phyloP scores from a whole-genome alignment of 1,140 invertebrate species.

The Carcinoscorpius rotundicauda region DNA sequence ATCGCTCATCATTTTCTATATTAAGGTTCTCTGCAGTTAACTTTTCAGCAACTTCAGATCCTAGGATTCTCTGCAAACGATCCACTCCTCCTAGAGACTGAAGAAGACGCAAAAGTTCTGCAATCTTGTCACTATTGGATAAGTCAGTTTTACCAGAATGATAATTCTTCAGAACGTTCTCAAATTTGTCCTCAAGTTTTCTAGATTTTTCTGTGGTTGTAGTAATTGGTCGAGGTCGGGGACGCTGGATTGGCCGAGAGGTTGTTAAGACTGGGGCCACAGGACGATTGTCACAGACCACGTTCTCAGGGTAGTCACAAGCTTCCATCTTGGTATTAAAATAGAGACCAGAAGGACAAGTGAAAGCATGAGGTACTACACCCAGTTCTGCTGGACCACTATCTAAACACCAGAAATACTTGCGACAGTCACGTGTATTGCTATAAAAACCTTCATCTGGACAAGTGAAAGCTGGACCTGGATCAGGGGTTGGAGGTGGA shows the following conservation, averaged over 20 bases:
- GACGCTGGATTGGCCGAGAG: slow-evolving; percentile 6
- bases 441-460: slow-evolving; percentile 86
- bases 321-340: slow-evolving; percentile 85
- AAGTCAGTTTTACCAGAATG: background rate
- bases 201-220: slow-evolving; percentile 10
- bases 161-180: background rate
- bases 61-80: slow-evolving; percentile 15
- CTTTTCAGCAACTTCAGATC: slow-evolving; percentile 8
- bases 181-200: background rate
- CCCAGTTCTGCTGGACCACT: slow-evolving; percentile 76
- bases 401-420: slow-evolving; percentile 89
- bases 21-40: background rate
- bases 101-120: slow-evolving; percentile 15
- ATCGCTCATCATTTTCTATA: background rate
- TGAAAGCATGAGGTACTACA: slow-evolving; percentile 83
- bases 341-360: slow-evolving; percentile 75
- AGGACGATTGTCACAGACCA: slow-evolving; percentile 46
- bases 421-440: slow-evolving; percentile 85
- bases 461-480: slow-evolving; percentile 77
- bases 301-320: slow-evolving; percentile 80
- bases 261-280: slow-evolving; percentile 3
- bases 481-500: slow-evolving; percentile 78
- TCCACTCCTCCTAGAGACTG: slow-evolving; percentile 19
- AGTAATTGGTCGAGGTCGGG: slow-evolving; percentile 8
- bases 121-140: slow-evolving; percentile 8